A percentile compares a stretch with the other conserved stretches of the same genome.
Conservation (phyloP, 2,888 invertebrate species). For the Phaedon cochleariae region DNA sequence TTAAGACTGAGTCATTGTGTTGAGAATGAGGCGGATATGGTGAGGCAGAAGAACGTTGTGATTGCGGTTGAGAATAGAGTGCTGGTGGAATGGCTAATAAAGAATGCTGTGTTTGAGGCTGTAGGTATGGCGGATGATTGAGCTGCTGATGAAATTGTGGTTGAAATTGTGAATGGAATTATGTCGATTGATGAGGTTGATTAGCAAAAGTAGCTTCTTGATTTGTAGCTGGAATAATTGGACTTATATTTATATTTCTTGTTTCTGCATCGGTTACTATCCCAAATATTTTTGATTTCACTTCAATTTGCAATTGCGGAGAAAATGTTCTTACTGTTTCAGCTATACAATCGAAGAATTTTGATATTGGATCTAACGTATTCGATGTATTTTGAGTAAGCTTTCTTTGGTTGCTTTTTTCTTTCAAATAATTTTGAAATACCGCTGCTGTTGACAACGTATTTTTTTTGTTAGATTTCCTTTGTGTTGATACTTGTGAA, state of each 20-base stretch:
- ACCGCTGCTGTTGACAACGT: constrained; percentile 3
- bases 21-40: constrained; percentile 7
- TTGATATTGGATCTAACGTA: not conserved
- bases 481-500: not conserved
- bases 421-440: not conserved
- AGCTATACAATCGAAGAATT: not conserved
- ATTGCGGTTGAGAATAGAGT: not conserved
- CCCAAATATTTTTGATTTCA: not conserved
- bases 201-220: not conserved
- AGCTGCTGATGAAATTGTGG: not conserved
- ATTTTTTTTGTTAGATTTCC: not conserved
- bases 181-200: not conserved
- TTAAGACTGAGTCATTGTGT: not conserved
- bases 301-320: constrained; percentile 3
- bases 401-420: not conserved
- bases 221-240: not conserved
- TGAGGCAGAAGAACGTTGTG: not conserved
- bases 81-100: not conserved
- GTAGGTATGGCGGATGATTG: not conserved
- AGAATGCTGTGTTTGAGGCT: constrained; percentile 4
- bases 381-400: too few species aligned
- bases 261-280: constrained; percentile 3
- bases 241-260: constrained; percentile 2
- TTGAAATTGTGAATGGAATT: not conserved
- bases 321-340: not conserved